Evolutionary conservation across 2,797 vertebrate genomes (phyloP).

Genomic region (Serranus cabrilla): DNA sequence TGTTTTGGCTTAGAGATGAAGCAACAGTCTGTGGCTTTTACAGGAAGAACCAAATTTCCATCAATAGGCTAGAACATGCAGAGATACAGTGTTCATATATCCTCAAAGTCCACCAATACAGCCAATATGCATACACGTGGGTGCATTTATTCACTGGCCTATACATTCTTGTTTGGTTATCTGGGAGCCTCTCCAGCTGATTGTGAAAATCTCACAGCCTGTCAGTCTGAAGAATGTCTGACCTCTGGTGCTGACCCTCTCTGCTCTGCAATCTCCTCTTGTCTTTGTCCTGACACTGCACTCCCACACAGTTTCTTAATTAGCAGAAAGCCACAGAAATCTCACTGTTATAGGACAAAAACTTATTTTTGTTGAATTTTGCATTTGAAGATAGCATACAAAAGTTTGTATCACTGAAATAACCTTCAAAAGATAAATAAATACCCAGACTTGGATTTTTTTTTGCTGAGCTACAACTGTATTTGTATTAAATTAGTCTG

Average conservation of each 20-base stretch:
- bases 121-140: background rate
- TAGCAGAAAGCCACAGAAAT: background rate
- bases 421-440: background rate
- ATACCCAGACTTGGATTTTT: background rate
- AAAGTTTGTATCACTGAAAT: background rate
- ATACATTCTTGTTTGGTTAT: background rate
- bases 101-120: background rate
- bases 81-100: background rate
- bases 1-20: background rate
- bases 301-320: constrained; percentile 10
- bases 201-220: constrained; percentile 37
- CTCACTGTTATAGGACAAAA: background rate
- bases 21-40: background rate
- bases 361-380: background rate
- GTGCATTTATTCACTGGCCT: background rate
- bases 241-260: constrained; percentile 28
- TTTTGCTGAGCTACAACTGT: background rate
- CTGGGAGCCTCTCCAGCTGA: constrained; percentile 12
- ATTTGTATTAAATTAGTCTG: background rate
- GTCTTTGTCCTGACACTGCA: constrained; percentile 18
- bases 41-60: constrained; percentile 19
- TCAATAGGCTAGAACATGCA: background rate
- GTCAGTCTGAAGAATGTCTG: constrained; percentile 35
- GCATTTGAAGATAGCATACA: background rate
- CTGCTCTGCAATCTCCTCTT: constrained; percentile 5